Conservation (phyloP, 2,888 invertebrate genomes). For the Epinotia brunnichana region DNA sequence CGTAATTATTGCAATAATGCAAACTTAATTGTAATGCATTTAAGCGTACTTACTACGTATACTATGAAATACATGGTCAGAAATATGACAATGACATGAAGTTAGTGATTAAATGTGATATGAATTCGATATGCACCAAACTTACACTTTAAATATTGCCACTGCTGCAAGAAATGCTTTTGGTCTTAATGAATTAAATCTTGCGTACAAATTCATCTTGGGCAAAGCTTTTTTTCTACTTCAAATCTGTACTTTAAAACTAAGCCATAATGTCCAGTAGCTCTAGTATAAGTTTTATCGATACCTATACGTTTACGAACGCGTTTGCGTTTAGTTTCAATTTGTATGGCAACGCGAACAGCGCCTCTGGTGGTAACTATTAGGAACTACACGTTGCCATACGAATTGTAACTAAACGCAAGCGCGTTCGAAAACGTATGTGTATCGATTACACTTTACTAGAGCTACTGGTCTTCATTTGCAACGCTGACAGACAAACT, state of each 20-base stretch:
- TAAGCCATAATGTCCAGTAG: neutral
- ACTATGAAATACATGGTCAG: no score
- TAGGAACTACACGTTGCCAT: no score
- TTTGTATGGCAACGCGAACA: no score
- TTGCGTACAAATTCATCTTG: neutral
- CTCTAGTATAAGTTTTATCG: no score
- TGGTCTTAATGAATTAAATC: neutral
- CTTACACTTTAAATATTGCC: neutral
- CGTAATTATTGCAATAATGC: neutral
- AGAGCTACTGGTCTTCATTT: no score
- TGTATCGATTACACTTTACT: no score
- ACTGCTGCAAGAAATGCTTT: constrained; percentile 2
- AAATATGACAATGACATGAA: neutral
- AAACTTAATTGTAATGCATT: neutral
- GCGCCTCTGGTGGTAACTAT: no score
- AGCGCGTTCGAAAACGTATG: no score
- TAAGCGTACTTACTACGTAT: neutral
- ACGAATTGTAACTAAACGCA: no score
- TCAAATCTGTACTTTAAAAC: neutral
- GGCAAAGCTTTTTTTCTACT: neutral
- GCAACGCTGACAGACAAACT: no score
- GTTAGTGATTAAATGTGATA: neutral
- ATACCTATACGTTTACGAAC: no score
- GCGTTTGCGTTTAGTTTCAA: no score
- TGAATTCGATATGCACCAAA: constrained; percentile 9